phyloP scores from a whole-genome alignment of 2,797 vertebrate species.

The Geotria australis region DNA sequence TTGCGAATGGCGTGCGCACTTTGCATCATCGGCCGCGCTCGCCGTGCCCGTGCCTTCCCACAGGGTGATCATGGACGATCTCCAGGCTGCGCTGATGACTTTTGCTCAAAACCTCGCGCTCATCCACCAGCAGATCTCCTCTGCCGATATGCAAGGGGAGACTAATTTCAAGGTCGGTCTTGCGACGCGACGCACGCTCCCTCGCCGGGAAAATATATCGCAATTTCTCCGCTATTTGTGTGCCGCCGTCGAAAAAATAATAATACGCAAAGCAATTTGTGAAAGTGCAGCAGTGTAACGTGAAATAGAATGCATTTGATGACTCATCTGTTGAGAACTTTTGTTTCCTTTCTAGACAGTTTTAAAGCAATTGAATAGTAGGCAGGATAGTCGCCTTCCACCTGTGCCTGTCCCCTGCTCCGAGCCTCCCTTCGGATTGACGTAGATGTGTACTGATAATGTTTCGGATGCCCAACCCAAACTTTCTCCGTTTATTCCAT shows the following conservation, averaged over 20 bases:
- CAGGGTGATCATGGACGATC: slow-evolving; percentile 65
- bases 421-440: too few species aligned
- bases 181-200: too few species aligned
- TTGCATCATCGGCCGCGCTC: neutral
- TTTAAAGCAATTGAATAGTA: slow-evolving; percentile 1
- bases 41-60: slow-evolving; percentile 8
- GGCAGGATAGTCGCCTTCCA: too few species aligned
- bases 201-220: too few species aligned
- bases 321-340: slow-evolving; percentile 4
- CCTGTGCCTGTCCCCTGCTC: too few species aligned
- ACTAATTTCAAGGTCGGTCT: slow-evolving; percentile 76
- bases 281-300: slow-evolving; percentile 26
- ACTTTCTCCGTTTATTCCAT: too few species aligned
- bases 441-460: too few species aligned
- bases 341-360: slow-evolving; percentile 7
- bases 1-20: slow-evolving; percentile 1
- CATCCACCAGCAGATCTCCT: slow-evolving; percentile 98
- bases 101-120: slow-evolving; percentile 91
- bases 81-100: slow-evolving; percentile 79
- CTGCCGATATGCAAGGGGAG: slow-evolving; percentile 69
- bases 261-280: too few species aligned
- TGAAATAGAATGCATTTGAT: slow-evolving; percentile 5
- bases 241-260: too few species aligned
- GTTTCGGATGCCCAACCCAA: too few species aligned
- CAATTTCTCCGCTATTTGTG: too few species aligned